Evolutionary conservation across 1,140 invertebrate species (phyloP).

Genomic region (Heliconius nattereri): DNA sequence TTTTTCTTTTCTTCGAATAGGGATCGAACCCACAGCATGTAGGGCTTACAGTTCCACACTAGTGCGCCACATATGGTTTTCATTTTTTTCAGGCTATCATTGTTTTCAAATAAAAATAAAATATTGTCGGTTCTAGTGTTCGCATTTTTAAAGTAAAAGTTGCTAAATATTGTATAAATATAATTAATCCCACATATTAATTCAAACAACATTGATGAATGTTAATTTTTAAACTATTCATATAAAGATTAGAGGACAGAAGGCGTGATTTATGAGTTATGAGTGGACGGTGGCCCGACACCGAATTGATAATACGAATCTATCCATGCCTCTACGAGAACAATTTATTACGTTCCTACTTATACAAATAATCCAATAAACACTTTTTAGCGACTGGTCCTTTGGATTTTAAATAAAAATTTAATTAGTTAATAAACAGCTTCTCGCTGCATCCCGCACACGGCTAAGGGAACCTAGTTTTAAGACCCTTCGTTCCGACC

Average conservation of each 20-base stretch:
- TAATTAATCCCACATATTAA: not conserved
- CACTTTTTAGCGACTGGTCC: not conserved
- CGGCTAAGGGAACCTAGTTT: too few species aligned
- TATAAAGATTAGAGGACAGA: constrained; percentile 29
- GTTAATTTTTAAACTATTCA: constrained; percentile 18
- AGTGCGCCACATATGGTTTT: too few species aligned
- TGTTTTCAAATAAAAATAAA: too few species aligned
- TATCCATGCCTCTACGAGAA: constrained; percentile 45
- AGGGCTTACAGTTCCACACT: too few species aligned
- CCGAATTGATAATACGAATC: constrained; percentile 56
- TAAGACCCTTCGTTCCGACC: too few species aligned
- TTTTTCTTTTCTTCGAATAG: not conserved
- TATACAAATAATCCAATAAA: constrained; percentile 39
- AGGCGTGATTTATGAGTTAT: constrained; percentile 46
- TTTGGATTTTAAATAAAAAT: constrained; percentile 11
- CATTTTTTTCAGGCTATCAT: not conserved
- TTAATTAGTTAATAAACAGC: not conserved
- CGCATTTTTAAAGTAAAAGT: not conserved
- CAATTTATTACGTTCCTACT: constrained; percentile 43
- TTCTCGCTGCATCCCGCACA: too few species aligned
- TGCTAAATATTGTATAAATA: not conserved
- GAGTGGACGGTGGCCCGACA: constrained; percentile 27
- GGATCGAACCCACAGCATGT: too few species aligned
- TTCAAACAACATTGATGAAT: not conserved
- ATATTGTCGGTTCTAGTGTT: not conserved